These are phyloP conservation scores for Parascotia fuliginaria DNA, from an alignment of 2,888 invertebrate species.

Conservation along the genomic window DNA sequence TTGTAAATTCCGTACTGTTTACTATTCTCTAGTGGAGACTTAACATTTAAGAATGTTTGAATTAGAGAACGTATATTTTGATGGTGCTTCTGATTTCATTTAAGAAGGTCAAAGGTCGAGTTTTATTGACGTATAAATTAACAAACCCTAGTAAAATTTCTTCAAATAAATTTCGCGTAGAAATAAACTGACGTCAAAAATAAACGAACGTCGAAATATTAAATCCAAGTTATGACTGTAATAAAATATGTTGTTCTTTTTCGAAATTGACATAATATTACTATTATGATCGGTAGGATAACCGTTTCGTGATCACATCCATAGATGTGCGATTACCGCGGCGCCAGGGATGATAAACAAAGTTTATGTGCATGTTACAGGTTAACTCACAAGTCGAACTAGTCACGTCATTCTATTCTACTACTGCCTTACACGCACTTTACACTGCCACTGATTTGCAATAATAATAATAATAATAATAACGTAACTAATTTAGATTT, in stretches of 20 bases:
- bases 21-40: constrained; percentile 22
- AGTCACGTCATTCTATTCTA: constrained; percentile 73
- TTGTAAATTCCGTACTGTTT: constrained; percentile 27
- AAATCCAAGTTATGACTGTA: neutral
- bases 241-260: too few species aligned
- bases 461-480: too few species aligned
- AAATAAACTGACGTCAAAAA: neutral
- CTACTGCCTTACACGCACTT: constrained; percentile 70
- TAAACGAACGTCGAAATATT: neutral
- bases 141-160: neutral
- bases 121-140: neutral
- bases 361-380: constrained; percentile 67
- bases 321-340: constrained; percentile 56
- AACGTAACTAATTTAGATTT: too few species aligned
- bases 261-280: too few species aligned
- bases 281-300: constrained; percentile 21
- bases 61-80: neutral
- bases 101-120: neutral
- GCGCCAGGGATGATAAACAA: constrained; percentile 63
- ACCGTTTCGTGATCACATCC: constrained; percentile 55
- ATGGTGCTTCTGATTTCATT: neutral
- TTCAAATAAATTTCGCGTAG: neutral
- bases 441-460: constrained; percentile 51
- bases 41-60: constrained; percentile 24
- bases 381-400: constrained; percentile 55